Evolutionary conservation across 2,797 vertebrate species (phyloP), one percentile per base, ranked within the genome.

Genomic region (Molossus alvarezi): DNA sequence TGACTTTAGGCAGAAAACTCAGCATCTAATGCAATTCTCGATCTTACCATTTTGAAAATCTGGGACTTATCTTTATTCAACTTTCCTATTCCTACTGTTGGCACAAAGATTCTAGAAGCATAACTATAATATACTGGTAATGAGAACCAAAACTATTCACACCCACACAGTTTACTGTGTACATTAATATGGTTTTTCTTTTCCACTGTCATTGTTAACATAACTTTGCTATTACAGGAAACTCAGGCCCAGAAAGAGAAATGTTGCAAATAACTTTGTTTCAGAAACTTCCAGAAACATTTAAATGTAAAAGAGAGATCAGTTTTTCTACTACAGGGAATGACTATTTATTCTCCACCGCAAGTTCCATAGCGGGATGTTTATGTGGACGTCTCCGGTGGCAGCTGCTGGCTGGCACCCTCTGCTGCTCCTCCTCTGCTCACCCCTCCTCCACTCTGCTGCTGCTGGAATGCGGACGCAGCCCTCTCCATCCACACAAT

Each of bases 221-320:
- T 60, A 67, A 60, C 57, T 87, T 90, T 45, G 55, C 51, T 37
- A 29, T 90, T 97, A 77, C 86, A 92, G 76, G 60, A 96, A 94
- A 80, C 71, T 82, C 10, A 84, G 76, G 48, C 76, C 64, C 41
- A 72, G 60, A 88, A 87, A 83, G 23, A 81, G 29, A 58, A 60
- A 95, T 82, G 48, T 60, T 79, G 57, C 79, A 93, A 73, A 87
- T 65, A 88, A 73, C 51, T 92, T 79, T 95, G 51, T 90, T 92
- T 93, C 58, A 73, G 41, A 33, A 84, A 94, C 41, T 79, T 79
- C 13, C 45, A 72, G 48, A 64, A 75, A 81, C 48, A 75, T 51
- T 41, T 87, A 81, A 88, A 45, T 85, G 45, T 79, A 11, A 53
- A 33, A 77, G 33, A 79, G 76, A 29, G 84, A 25, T 62, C 13